A percentile compares a stretch with the other conserved stretches of the same genome.
These are phyloP conservation scores for Trachythela sp. DNA, from an alignment of 64 coral and sea anemone genomes.

Conservation along the genomic window DNA sequence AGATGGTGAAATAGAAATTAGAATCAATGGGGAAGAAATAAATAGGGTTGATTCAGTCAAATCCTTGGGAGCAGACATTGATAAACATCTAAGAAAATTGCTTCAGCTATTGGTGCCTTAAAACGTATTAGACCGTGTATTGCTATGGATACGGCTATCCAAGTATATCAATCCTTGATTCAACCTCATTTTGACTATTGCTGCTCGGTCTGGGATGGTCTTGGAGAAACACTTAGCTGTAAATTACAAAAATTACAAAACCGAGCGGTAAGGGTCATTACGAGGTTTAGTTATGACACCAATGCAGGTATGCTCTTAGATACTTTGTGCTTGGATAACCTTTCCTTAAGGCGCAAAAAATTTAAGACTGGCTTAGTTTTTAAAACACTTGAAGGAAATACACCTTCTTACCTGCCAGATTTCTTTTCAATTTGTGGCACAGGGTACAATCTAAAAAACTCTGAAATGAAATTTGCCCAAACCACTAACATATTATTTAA, in stretches of 20 bases:
- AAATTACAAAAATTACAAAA: slow-evolving; percentile 9
- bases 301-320: neutral
- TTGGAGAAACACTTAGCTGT: neutral
- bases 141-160: no score
- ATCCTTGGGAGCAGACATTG: neutral
- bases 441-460: no score
- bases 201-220: neutral
- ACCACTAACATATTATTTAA: no score
- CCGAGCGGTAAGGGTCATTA: neutral
- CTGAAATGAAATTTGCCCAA: no score
- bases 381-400: no score
- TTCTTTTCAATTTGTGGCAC: no score
- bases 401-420: no score
- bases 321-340: neutral
- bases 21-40: neutral
- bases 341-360: neutral
- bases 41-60: neutral
- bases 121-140: no score
- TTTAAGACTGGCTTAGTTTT: neutral
- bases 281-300: neutral
- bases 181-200: neutral
- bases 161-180: neutral
- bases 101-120: no score
- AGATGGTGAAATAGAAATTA: neutral
- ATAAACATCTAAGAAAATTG: neutral